Evolutionary conservation across 2,888 invertebrate genomes (phyloP).

Genomic region (Aleiodes alternator): DNA sequence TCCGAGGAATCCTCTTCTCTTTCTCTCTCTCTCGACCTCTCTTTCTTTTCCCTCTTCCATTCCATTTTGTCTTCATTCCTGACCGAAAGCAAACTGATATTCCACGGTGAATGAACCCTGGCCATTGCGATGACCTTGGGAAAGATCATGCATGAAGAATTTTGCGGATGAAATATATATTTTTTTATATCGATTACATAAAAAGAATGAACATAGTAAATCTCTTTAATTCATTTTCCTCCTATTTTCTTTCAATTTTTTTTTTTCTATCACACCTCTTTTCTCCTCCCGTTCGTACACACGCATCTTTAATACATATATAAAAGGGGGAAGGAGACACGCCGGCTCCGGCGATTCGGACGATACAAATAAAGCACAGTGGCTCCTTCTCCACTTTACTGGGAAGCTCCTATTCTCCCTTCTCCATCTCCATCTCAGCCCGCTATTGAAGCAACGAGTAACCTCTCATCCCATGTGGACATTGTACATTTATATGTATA

Average conservation of each 20-base stretch:
- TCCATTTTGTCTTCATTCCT: slow-evolving; percentile 1
- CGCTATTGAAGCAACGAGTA: slow-evolving; percentile 33
- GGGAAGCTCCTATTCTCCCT: background rate
- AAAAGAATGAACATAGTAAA: background rate
- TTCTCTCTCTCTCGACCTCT: background rate
- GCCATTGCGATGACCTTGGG: slow-evolving; percentile 39
- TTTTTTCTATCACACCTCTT: slow-evolving; percentile 6
- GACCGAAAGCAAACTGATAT: slow-evolving; percentile 12
- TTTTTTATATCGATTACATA: slow-evolving; percentile 5
- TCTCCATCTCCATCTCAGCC: slow-evolving; percentile 35
- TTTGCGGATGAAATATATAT: slow-evolving; percentile 32
- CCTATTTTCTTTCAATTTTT: slow-evolving; percentile 7
- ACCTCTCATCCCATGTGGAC: slow-evolving; percentile 42
- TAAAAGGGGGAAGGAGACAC: slow-evolving; percentile 57
- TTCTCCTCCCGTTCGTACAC: slow-evolving; percentile 16
- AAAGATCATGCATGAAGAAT: slow-evolving; percentile 33
- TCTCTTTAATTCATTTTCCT: background rate
- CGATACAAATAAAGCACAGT: slow-evolving; percentile 69
- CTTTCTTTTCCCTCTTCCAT: background rate
- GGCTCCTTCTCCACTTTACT: slow-evolving; percentile 17
- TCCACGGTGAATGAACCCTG: slow-evolving; percentile 45
- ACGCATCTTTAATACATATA: slow-evolving; percentile 36
- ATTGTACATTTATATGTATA: slow-evolving; percentile 2
- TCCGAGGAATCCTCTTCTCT: background rate
- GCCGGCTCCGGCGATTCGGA: slow-evolving; percentile 63